These are phyloP conservation scores for Digitonthophagus gazella DNA, from an alignment of 2,888 invertebrate genomes.

Conservation along the genomic window DNA sequence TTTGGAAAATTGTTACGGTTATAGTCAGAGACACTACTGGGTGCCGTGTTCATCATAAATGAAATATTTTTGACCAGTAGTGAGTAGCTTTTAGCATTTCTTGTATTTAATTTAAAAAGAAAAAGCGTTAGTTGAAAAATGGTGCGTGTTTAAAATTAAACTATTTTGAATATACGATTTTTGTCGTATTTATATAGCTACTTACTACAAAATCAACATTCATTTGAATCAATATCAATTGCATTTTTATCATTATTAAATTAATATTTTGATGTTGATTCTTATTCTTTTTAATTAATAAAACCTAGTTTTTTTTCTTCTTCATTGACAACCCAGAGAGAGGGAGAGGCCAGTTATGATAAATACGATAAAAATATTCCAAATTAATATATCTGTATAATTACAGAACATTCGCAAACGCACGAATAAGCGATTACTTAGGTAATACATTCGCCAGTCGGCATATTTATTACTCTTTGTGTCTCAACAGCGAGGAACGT, in stretches of 20 bases:
- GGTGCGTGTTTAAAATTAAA: constrained; percentile 20
- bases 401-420: constrained; percentile 32
- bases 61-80: constrained; percentile 50
- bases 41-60: constrained; percentile 48
- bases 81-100: constrained; percentile 51
- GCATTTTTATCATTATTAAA: no score
- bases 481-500: constrained; percentile 39
- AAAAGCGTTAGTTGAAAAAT: background rate
- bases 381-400: constrained; percentile 34
- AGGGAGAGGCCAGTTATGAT: no score
- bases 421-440: constrained; percentile 28
- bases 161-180: constrained; percentile 12
- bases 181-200: constrained; percentile 23
- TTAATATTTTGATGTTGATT: background rate
- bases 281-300: background rate
- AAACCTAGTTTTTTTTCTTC: no score
- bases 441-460: constrained; percentile 31
- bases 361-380: constrained; percentile 31
- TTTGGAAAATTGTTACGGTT: constrained; percentile 46
- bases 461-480: constrained; percentile 23
- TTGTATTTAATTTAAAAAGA: constrained; percentile 29
- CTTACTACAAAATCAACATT: constrained; percentile 16
- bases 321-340: no score
- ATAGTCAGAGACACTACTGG: constrained; percentile 53
- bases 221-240: background rate